Evolutionary conservation across 2,113 vertebrate species (phyloP).

Genomic region (Seriola rivoliana): DNA sequence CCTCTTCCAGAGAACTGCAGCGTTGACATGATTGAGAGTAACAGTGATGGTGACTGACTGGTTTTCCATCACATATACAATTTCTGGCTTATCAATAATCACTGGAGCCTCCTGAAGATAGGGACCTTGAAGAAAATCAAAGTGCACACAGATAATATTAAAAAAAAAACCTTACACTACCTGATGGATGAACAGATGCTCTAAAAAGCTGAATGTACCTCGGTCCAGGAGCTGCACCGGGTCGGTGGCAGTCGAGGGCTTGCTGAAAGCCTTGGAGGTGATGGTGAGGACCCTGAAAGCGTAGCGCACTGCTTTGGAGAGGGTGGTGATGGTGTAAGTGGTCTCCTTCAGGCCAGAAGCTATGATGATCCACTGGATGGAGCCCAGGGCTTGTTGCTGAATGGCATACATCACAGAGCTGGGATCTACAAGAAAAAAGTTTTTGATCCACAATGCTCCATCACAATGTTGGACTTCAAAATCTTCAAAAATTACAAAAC

Average conservation of each 20-base stretch:
- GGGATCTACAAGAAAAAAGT: constrained; percentile 84
- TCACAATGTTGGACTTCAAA: not conserved
- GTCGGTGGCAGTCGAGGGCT: constrained; percentile 90
- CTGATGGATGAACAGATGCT: not conserved
- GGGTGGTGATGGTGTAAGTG: constrained; percentile 84
- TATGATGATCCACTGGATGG: constrained; percentile 93
- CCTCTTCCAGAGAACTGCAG: constrained; percentile 92
- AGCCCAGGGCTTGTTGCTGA: constrained; percentile 95
- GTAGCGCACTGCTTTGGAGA: constrained; percentile 91
- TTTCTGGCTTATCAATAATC: constrained; percentile 92
- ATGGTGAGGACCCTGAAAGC: constrained; percentile 93
- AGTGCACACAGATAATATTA: constrained; percentile 13
- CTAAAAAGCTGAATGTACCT: constrained; percentile 79
- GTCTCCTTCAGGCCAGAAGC: constrained; percentile 88
- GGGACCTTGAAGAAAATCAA: constrained; percentile 82
- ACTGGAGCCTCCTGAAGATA: constrained; percentile 90
- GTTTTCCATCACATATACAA: constrained; percentile 93
- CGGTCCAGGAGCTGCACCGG: constrained; percentile 89
- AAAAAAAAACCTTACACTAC: not conserved
- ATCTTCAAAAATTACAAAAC: not conserved
- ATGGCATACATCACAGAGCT: constrained; percentile 91
- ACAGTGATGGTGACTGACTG: constrained; percentile 89
- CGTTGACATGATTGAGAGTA: constrained; percentile 94
- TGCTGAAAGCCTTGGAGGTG: constrained; percentile 94
- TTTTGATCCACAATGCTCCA: not conserved